Base-by-base conservation (phyloP, 2,888 invertebrate genomes). In the Selenia dentaria region DNA sequence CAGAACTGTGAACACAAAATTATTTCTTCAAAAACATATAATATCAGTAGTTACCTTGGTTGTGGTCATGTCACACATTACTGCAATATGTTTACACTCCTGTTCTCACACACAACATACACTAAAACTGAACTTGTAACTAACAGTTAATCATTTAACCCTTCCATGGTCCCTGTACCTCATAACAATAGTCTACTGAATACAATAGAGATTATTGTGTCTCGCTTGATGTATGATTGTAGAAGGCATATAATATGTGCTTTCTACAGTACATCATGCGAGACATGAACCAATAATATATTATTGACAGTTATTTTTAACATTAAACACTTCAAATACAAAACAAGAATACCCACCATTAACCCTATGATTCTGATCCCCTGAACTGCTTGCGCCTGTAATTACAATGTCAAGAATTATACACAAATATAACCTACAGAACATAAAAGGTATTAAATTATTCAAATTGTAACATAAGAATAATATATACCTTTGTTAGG, bases 1-100 rank as follows among this genome's bases (percentile, higher is more conserved):
- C 58, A 89, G 60, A 67, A 88, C 90, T 90, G 90, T 51, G 77
- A 85, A 73, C 60, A 79, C 65, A 80, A 76, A 72, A 74, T 63
- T 60, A 55, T 48, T 40, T 55, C 40, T 10, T 10, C 3, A 2
- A 9, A 25, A 25, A 25, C 2, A 10, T 10, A 10, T 25, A 25
- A 25, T 25, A 24, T n/a, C 6, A 6, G 3, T 22, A 22, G 8
- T 8, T 8, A 6, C 22, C 46, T 33, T 31, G 6, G 22, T 8
- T 22, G 10, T 10, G 10, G 8, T 10, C 25, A 25, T 25, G 9
- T 0, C 2, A 10, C 2, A 14, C 6, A n/a, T n/a, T n/a, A n/a
- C n/a, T n/a, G n/a, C n/a, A n/a, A n/a, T 33, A 13, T 9, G 6
- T 28, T 18, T 28, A 1, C 20, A 18, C 13, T 32, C 33, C 12